Percentiles rank a stretch among this genome's conserved stretches.
These are phyloP conservation scores for Drosophila recens DNA, from an alignment of 2,888 invertebrate species.

Conservation along the genomic window DNA sequence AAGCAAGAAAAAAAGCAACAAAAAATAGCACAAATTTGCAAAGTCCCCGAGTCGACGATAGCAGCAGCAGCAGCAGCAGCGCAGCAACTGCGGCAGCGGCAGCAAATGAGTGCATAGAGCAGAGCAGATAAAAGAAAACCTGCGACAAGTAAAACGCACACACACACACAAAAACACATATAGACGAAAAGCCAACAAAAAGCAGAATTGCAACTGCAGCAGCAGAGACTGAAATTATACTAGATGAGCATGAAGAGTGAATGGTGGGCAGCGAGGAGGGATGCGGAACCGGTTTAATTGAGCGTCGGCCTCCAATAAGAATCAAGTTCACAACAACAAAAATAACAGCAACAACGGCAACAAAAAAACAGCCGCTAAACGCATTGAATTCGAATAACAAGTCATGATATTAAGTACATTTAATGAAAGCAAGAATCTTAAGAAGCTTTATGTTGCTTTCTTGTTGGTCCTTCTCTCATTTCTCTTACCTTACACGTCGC, in stretches of 20 bases:
- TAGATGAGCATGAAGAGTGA: slow-evolving; percentile 22
- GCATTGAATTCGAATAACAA: slow-evolving; percentile 27
- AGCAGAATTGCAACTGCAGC: slow-evolving; percentile 60
- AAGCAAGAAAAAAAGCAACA: slow-evolving; percentile 7
- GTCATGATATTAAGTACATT: slow-evolving; percentile 29
- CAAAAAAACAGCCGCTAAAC: slow-evolving; percentile 39
- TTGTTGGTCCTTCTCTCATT: slow-evolving; percentile 4
- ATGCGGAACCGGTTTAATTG: slow-evolving; percentile 76
- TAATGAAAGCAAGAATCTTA: slow-evolving; percentile 18
- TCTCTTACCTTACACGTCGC: slow-evolving; percentile 32
- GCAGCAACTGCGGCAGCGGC: slow-evolving; percentile 5
- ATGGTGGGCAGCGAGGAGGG: background rate
- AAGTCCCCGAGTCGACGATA: slow-evolving; percentile 36
- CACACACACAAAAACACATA: slow-evolving; percentile 8
- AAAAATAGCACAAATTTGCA: slow-evolving; percentile 51
- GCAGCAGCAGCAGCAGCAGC: background rate
- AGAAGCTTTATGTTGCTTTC: slow-evolving; percentile 4
- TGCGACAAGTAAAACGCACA: slow-evolving; percentile 41
- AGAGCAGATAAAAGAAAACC: slow-evolving; percentile 53
- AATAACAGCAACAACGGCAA: slow-evolving; percentile 30
- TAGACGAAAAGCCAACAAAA: slow-evolving; percentile 42
- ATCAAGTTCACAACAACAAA: slow-evolving; percentile 72
- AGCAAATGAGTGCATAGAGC: slow-evolving; percentile 45
- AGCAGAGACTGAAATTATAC: slow-evolving; percentile 51
- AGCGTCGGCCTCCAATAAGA: slow-evolving; percentile 76